Conservation (phyloP, 2,113 vertebrate species). For the Psittacus erithacus region DNA sequence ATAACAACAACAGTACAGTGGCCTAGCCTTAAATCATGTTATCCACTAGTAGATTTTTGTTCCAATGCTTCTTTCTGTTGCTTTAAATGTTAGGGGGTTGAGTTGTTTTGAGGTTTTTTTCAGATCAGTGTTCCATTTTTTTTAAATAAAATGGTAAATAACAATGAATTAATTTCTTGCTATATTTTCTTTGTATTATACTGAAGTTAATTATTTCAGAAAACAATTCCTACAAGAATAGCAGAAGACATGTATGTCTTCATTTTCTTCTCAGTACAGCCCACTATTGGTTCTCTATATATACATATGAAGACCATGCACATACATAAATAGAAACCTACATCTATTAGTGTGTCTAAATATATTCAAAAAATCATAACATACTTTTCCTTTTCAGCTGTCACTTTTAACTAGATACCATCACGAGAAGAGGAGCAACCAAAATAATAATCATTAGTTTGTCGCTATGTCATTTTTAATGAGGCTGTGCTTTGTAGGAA, state of each 20-base stretch:
- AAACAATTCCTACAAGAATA: background rate
- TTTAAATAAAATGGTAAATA: background rate
- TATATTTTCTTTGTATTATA: background rate
- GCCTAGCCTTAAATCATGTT: background rate
- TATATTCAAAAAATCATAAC: background rate
- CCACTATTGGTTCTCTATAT: background rate
- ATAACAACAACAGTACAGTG: background rate
- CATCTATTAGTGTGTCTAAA: background rate
- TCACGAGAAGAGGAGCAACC: background rate
- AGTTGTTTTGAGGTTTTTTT: background rate
- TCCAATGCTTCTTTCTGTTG: background rate
- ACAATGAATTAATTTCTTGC: background rate
- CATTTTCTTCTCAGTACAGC: background rate
- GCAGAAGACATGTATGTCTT: background rate
- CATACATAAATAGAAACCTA: background rate
- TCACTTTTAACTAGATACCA: background rate
- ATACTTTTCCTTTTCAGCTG: background rate
- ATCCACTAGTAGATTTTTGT: background rate
- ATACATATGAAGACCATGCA: background rate
- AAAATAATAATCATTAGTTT: constrained; percentile 12
- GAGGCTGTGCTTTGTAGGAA: background rate
- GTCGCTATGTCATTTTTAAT: background rate
- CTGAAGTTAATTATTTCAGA: background rate
- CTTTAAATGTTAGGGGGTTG: background rate
- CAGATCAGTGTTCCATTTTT: background rate